phyloP scores from a whole-genome alignment of 2,113 vertebrate genomes.

The Marmota flaviventris region DNA sequence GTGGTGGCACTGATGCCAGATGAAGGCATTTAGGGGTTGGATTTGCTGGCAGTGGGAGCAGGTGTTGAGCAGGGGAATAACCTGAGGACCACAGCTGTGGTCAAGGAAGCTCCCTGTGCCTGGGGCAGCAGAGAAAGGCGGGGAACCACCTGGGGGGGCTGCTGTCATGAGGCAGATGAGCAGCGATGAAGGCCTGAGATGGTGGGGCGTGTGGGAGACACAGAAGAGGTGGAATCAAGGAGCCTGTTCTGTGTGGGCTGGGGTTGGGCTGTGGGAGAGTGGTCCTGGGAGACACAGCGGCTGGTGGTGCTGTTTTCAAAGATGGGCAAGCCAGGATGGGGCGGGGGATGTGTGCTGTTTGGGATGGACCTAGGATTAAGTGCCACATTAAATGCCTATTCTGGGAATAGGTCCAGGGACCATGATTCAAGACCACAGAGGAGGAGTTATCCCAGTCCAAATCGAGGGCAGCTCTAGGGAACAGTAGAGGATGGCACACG shows the following conservation, averaged over 20 bases:
- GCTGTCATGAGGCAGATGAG: not conserved
- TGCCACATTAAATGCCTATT: not conserved
- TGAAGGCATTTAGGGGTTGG: not conserved
- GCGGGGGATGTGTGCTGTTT: not conserved
- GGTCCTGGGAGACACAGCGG: not conserved
- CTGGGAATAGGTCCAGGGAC: conserved; percentile 16
- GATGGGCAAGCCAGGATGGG: not conserved
- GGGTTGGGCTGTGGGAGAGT: not conserved
- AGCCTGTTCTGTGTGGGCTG: not conserved
- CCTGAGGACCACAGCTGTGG: not conserved
- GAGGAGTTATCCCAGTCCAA: not conserved
- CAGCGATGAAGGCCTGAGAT: not conserved
- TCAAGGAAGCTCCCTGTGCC: not conserved
- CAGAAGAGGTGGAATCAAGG: not conserved
- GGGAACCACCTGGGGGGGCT: not conserved
- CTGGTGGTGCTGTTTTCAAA: not conserved
- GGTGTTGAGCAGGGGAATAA: not conserved
- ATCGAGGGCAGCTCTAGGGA: not conserved
- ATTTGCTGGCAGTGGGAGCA: not conserved
- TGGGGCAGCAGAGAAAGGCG: not conserved
- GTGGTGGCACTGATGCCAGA: not conserved
- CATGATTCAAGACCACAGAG: not conserved
- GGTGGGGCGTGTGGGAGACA: not conserved
- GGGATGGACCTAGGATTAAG: not conserved
- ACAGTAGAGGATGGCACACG: not conserved